These are phyloP conservation scores for Antheraea assamensis DNA, from an alignment of 2,888 invertebrate species.

Conservation along the genomic window DNA sequence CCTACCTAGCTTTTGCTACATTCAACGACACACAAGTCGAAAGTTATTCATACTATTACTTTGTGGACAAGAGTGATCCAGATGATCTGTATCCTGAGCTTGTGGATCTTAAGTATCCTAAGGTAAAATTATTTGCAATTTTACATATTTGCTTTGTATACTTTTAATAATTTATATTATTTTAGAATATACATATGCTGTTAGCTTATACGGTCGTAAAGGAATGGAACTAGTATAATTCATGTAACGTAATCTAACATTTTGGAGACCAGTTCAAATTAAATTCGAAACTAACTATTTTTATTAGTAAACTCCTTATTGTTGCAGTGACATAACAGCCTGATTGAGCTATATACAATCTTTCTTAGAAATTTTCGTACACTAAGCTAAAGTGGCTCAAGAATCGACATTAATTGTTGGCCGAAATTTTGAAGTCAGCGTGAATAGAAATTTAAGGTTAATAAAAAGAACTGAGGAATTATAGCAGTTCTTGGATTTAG, in stretches of 20 bases:
- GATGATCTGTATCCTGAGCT: constrained; percentile 85
- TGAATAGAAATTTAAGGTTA: neutral
- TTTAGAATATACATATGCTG: neutral
- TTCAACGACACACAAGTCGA: constrained; percentile 87
- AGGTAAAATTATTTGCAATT: constrained; percentile 58
- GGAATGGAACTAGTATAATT: neutral
- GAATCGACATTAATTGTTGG: neutral
- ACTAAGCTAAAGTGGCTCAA: neutral
- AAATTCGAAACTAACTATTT: neutral
- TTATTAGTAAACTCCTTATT: neutral
- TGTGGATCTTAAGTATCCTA: constrained; percentile 85
- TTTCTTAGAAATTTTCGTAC: neutral
- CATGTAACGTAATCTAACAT: neutral
- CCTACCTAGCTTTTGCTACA: constrained; percentile 85
- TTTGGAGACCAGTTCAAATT: neutral
- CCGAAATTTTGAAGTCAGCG: neutral
- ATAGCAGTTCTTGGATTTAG: neutral
- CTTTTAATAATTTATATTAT: neutral
- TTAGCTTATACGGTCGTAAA: neutral
- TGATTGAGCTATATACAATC: neutral
- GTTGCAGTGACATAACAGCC: neutral
- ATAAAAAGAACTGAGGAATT: neutral
- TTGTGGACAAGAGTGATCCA: constrained; percentile 81
- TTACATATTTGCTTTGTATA: neutral
- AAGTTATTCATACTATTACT: constrained; percentile 85